Percentiles rank a stretch among this genome's conserved stretches.
These are phyloP conservation scores for Cephus sareptanus DNA, from an alignment of 2,888 invertebrate species.

Conservation along the genomic window DNA sequence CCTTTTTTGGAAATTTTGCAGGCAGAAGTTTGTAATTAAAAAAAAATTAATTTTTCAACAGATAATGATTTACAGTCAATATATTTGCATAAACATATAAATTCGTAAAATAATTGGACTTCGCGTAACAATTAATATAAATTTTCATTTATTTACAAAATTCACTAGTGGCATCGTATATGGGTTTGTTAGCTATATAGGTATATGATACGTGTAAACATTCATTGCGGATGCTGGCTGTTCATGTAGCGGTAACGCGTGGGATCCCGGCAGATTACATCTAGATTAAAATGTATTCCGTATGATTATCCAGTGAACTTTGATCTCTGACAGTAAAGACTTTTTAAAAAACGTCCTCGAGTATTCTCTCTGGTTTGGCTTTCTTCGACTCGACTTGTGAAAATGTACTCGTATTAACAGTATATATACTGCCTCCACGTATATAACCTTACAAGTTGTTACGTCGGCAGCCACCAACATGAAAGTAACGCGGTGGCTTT, in stretches of 20 bases:
- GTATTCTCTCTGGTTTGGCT: neutral
- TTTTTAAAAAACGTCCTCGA: neutral
- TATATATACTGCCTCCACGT: neutral
- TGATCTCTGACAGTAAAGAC: neutral
- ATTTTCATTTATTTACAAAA: neutral
- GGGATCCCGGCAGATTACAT: neutral
- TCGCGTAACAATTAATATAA: neutral
- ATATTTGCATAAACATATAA: neutral
- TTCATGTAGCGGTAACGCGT: neutral
- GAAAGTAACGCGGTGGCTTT: neutral
- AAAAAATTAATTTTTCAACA: neutral
- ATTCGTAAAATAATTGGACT: neutral
- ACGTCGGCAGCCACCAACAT: neutral
- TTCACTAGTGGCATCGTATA: neutral
- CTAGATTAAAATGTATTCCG: neutral
- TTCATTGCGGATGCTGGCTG: neutral
- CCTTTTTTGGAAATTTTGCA: neutral
- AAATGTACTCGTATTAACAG: neutral
- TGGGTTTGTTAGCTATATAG: neutral
- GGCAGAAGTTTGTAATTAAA: too few relatives aligned
- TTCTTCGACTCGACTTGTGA: neutral
- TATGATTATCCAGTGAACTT: neutral
- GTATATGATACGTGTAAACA: neutral
- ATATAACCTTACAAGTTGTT: neutral
- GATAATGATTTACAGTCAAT: neutral